Conservation (phyloP, 2,113 vertebrate genomes). For the Nanger granti region DNA sequence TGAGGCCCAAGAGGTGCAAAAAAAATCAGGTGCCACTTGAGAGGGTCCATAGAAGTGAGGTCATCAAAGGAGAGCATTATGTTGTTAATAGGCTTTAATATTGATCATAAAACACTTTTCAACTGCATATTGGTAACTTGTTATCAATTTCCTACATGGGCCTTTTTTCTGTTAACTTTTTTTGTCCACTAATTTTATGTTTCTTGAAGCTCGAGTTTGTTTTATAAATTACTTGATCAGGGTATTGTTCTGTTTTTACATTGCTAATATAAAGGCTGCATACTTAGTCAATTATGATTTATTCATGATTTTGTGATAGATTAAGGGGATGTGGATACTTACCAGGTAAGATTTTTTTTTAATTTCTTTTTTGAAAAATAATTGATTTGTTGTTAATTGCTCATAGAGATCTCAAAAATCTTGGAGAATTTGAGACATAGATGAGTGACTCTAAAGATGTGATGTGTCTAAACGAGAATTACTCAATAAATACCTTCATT, state of each 20-base stretch:
- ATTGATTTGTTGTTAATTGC: conserved; percentile 13
- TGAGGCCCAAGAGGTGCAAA: background rate
- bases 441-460: background rate
- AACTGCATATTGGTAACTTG: background rate
- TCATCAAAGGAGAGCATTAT: background rate
- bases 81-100: background rate
- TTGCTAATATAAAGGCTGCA: background rate
- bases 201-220: background rate
- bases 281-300: background rate
- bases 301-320: background rate
- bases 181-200: background rate
- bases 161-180: background rate
- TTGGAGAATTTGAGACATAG: background rate
- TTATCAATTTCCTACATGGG: background rate
- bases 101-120: background rate
- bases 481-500: background rate
- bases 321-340: background rate
- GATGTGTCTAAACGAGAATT: background rate
- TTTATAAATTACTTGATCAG: conserved; percentile 3
- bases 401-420: background rate
- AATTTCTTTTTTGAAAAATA: conserved; percentile 21
- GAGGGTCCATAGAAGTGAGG: background rate
- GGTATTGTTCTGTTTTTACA: background rate
- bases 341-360: background rate
- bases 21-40: background rate